Conservation (phyloP, 2,113 vertebrate species). For the Melierax canorus region DNA sequence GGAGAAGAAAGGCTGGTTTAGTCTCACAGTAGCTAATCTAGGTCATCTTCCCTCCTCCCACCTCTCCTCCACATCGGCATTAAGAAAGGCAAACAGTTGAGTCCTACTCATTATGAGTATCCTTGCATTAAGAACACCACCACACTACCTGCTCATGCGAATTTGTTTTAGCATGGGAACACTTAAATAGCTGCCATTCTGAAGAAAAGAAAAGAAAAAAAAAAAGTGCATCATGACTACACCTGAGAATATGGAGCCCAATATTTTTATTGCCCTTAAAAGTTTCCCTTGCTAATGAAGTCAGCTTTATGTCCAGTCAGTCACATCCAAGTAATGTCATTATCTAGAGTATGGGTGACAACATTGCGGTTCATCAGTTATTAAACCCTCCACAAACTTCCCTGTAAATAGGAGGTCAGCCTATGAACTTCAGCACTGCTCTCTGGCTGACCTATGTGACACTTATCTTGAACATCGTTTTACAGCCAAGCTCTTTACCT, state of each 20-base stretch:
- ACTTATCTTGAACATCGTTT: background rate
- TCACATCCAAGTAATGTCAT: background rate
- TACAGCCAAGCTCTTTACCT: slow-evolving; percentile 76
- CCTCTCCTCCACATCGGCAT: background rate
- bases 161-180: background rate
- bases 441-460: background rate
- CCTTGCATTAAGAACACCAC: background rate
- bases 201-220: background rate
- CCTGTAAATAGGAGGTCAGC: background rate
- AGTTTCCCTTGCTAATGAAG: background rate
- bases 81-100: background rate
- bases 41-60: background rate
- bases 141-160: background rate
- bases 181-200: background rate
- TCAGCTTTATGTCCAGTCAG: background rate
- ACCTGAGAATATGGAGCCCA: background rate
- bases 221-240: background rate
- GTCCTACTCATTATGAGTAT: background rate
- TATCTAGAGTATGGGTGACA: background rate
- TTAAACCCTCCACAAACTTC: background rate
- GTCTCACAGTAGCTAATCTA: background rate
- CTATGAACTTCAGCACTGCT: background rate
- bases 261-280: background rate
- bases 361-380: background rate
- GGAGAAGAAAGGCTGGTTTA: background rate